Evolutionary conservation across 2,888 invertebrate genomes (phyloP), one percentile per base, ranked within the genome.

Genomic region (Alloscopus bannaensis): DNA sequence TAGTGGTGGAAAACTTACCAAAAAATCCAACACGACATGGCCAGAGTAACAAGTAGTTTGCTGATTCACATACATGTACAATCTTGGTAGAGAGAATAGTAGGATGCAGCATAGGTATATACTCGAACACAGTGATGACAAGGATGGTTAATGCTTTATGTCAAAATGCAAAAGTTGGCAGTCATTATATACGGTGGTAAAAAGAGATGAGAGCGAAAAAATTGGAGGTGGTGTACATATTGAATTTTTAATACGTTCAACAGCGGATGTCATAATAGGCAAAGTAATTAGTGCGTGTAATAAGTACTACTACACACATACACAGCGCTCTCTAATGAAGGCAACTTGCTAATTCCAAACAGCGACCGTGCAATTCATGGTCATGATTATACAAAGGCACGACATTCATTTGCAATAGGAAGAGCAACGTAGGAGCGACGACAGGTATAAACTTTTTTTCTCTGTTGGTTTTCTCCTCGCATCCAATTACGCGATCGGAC

Each of bases 211-310:
- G 8, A 13, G 36, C 36, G 36, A n/a, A n/a, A n/a, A n/a, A n/a
- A n/a, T 36, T 36, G 24, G 24, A 31, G 60, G 24, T 45, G 28
- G n/a, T 57, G 60, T 16, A 40, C 73, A 40, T 73, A 76, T 76
- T 76, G 69, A 76, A 76, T 69, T 76, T 76, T 76, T 76, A 76
- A 76, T 76, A 68, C 75, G 68, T 76, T 76, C 76, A 76, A 76
- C 76, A 76, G 69, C 76, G 76, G 76, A 76, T 76, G 76, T 76
- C 76, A 69, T 76, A 76, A 76, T 62, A 76, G 76, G 68, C 42
- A 68, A 62, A 68, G 76, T 69, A 76, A 76, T 76, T 76, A 76
- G 69, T 76, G 76, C 76, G 62, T 31, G 57, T 68, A 76, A 72
- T 72, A 72, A 72, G 22, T 22, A 42, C 31, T 62, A 50, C 20